phyloP scores from a whole-genome alignment of 1,140 invertebrate genomes.

The Sarcophaga bullata region DNA sequence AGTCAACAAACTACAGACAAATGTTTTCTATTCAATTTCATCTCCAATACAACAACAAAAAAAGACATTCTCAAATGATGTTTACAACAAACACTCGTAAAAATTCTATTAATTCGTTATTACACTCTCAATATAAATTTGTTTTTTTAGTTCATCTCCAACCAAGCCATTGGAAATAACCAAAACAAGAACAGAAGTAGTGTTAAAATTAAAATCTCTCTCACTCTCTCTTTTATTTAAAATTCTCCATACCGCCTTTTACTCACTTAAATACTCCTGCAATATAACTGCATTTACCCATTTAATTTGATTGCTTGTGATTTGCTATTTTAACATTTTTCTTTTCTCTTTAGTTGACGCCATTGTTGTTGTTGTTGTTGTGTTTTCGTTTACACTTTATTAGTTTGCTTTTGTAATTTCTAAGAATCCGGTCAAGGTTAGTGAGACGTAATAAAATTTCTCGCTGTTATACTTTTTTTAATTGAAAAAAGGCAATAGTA shows the following conservation, averaged over 20 bases:
- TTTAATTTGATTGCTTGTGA: too few species aligned
- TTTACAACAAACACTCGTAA: background rate
- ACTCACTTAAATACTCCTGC: too few species aligned
- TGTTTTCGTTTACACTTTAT: background rate
- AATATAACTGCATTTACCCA: too few species aligned
- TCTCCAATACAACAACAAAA: background rate
- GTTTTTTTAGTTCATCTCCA: too few species aligned
- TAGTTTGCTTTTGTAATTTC: slow-evolving; percentile 31
- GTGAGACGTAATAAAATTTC: slow-evolving; percentile 34
- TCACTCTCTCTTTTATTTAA: too few species aligned
- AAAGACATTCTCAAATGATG: background rate
- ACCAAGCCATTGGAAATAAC: too few species aligned
- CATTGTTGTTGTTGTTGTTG: background rate
- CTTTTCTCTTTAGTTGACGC: background rate
- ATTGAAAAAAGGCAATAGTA: background rate
- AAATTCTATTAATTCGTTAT: too few species aligned
- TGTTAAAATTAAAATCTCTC: background rate
- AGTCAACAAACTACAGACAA: background rate
- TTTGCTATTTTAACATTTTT: too few species aligned
- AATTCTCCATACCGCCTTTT: too few species aligned
- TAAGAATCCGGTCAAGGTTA: slow-evolving; percentile 40
- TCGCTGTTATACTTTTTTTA: slow-evolving; percentile 18
- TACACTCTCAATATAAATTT: background rate
- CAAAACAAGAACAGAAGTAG: background rate
- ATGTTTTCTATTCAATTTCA: background rate